Conservation (phyloP, 2,797 vertebrate species). For the Liasis olivaceus region DNA sequence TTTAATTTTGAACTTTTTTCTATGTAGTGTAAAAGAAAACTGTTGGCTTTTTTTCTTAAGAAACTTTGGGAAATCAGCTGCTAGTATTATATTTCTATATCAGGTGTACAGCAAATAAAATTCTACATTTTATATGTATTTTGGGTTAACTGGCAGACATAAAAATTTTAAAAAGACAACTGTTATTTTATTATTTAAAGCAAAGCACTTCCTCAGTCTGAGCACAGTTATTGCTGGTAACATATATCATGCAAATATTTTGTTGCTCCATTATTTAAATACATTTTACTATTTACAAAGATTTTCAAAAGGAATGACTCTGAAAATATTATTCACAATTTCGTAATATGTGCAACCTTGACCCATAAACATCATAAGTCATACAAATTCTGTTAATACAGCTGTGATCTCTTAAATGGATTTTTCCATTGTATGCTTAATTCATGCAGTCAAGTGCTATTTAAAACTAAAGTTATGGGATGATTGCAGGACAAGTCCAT, state of each 20-base stretch:
- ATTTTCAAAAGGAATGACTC: not conserved
- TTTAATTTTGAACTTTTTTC: constrained; percentile 56
- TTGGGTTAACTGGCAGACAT: constrained; percentile 52
- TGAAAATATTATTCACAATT: constrained; percentile 25
- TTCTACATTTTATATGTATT: constrained; percentile 56
- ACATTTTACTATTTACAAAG: constrained; percentile 31
- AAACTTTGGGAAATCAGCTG: constrained; percentile 57
- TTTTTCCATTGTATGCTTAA: not conserved
- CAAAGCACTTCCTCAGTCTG: constrained; percentile 38
- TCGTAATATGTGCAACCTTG: constrained; percentile 13
- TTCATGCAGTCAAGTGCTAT: not conserved
- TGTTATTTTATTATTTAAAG: constrained; percentile 50
- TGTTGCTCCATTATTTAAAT: constrained; percentile 40
- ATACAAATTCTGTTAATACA: not conserved
- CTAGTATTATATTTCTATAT: constrained; percentile 57
- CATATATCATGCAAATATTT: constrained; percentile 17
- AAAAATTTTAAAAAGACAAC: constrained; percentile 46
- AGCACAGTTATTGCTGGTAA: constrained; percentile 45
- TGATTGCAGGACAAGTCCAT: constrained; percentile 37
- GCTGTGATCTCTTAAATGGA: not conserved
- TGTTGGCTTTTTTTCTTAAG: constrained; percentile 43
- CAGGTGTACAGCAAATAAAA: constrained; percentile 51
- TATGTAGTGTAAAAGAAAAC: constrained; percentile 38
- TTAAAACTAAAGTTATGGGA: not conserved
- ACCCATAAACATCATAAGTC: not conserved